Evolutionary conservation across 2,797 vertebrate genomes (phyloP).

Genomic region (Helarctos malayanus): DNA sequence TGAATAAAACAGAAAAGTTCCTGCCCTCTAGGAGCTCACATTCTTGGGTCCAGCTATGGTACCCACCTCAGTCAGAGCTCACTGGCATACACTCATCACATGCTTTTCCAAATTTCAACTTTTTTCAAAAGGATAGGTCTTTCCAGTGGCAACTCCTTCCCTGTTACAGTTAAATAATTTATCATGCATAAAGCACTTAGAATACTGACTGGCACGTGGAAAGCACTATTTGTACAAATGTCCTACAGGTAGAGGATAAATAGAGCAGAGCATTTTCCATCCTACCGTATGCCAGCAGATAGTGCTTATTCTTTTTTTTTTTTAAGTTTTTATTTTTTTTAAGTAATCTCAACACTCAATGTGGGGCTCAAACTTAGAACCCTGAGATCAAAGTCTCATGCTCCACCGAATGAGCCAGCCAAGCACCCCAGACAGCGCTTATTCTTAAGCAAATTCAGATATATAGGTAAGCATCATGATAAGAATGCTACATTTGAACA

Average conservation of each 20-base stretch:
- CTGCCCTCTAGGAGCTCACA: background rate
- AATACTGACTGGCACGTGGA: background rate
- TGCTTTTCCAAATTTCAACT: background rate
- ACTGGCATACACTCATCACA: background rate
- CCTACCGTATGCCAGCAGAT: background rate
- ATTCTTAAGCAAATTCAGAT: conserved; percentile 45
- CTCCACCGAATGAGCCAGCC: background rate
- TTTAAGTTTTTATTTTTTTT: background rate
- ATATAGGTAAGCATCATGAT: background rate
- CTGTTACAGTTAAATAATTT: conserved; percentile 28
- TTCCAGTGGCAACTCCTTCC: background rate
- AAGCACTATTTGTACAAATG: background rate
- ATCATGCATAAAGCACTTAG: background rate
- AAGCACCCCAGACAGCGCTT: background rate
- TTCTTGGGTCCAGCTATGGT: background rate
- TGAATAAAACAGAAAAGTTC: conserved; percentile 2
- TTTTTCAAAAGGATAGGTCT: conserved; percentile 25
- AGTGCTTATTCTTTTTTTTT: background rate
- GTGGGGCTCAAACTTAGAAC: background rate
- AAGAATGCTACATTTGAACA: conserved; percentile 43
- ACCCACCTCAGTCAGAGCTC: background rate
- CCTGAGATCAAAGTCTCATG: background rate
- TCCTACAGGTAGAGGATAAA: background rate
- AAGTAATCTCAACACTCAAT: background rate
- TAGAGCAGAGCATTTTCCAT: background rate